Evolutionary conservation across 2,797 vertebrate genomes (phyloP), one percentile per base, ranked within the genome.

Genomic region (Anguilla anguilla): DNA sequence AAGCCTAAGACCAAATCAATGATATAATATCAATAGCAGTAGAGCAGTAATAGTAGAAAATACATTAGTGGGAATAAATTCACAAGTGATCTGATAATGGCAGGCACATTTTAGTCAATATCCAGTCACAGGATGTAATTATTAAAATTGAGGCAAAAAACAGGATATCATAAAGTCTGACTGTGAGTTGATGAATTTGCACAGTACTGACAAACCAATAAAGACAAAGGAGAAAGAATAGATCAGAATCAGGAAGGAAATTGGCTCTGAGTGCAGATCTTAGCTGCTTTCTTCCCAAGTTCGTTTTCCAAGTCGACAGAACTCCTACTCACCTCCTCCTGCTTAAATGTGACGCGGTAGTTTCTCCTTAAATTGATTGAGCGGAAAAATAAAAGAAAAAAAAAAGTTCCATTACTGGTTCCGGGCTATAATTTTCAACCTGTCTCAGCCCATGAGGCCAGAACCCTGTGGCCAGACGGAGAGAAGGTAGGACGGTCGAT

Each of bases 361-460:
- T 87, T 86, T 85, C 88, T 35, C 83, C 53, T 2, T 25, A 10
- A 53, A 59, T 69, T 83, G 67, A 39, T 79, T 81, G 86, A 83
- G 55, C 5, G 46, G n/a, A 46, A 82, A 85, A 31, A 72, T 88
- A 82, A 77, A 88, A 53, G 77, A 87, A 46, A 67, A 57, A 89
- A 51, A 77, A 85, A 81, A 59, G 74, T 57, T 85, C 74, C 72
- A 84, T 55, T 59, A 85, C 74, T n/a, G 5, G 53, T 19, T 43
- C 22, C 49, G 19, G 22, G 72, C 53, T 55, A 82, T 46, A 87
- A 88, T 89, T 81, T 46, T 22, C 35, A 31, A 74, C 57, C 74
- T n/a, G 5, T 87, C 74, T 59, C 13, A 53, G 19, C n/a, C 81
- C 19, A 43, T 55, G 35, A 83, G 84, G 53, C 25, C 19, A 85